These are phyloP conservation scores for Serilophus lunatus DNA, from an alignment of 2,113 vertebrate species.

Conservation along the genomic window DNA sequence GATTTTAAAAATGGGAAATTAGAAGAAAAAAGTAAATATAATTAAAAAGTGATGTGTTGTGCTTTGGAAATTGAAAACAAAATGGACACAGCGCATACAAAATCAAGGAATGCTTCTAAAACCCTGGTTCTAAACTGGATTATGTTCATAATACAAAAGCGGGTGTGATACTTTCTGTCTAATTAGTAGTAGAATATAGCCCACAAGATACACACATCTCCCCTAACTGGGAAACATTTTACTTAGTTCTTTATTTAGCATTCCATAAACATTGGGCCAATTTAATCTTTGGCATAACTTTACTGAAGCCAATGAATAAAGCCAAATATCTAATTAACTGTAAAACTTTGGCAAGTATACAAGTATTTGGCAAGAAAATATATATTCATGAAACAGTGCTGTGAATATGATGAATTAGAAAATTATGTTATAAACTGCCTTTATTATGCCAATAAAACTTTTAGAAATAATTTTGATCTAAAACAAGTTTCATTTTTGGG, in stretches of 20 bases:
- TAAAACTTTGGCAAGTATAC: conserved; percentile 54
- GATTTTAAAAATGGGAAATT: not conserved
- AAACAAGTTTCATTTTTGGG: not conserved
- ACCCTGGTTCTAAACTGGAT: not conserved
- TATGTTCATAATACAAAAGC: not conserved
- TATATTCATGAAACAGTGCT: conserved; percentile 37
- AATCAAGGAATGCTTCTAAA: not conserved
- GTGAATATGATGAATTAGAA: conserved; percentile 46
- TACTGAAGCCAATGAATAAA: conserved; percentile 50
- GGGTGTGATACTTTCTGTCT: not conserved
- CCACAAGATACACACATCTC: not conserved
- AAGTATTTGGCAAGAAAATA: conserved; percentile 61
- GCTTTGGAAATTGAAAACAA: conserved; percentile 32
- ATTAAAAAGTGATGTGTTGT: conserved; percentile 24
- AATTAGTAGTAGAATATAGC: conserved; percentile 28
- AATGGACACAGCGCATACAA: not conserved
- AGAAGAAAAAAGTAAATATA: conserved; percentile 10
- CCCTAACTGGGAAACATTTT: conserved; percentile 28
- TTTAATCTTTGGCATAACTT: conserved; percentile 58
- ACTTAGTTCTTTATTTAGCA: conserved; percentile 52
- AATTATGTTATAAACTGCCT: conserved; percentile 41
- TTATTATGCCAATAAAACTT: conserved; percentile 64
- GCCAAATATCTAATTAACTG: conserved; percentile 66
- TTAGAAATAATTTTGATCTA: conserved; percentile 42
- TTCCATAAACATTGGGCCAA: conserved; percentile 53